Evolutionary conservation across 2,797 vertebrate genomes (phyloP).

Genomic region (Lerista edwardsae): DNA sequence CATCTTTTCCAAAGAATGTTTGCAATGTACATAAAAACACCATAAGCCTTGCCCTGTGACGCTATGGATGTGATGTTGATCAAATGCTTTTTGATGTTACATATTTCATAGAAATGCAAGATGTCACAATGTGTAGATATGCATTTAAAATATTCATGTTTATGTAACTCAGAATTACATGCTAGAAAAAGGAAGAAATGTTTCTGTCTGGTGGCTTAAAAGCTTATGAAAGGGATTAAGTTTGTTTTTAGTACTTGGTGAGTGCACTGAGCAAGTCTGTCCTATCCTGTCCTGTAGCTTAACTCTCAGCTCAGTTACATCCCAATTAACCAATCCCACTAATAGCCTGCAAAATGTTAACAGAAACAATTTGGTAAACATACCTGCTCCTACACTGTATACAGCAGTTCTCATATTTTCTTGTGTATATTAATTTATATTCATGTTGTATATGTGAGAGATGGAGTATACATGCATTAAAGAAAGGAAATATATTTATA

Average conservation of each 20-base stretch:
- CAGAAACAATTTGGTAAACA: neutral
- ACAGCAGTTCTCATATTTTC: neutral
- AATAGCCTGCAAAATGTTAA: slow-evolving; percentile 15
- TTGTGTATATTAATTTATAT: neutral
- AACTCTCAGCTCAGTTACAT: slow-evolving; percentile 35
- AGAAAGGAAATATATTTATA: neutral
- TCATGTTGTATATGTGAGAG: neutral
- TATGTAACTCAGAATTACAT: slow-evolving; percentile 45
- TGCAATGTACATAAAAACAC: neutral
- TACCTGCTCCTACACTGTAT: slow-evolving; percentile 3
- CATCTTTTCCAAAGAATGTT: neutral
- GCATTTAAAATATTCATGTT: neutral
- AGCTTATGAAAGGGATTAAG: slow-evolving; percentile 40
- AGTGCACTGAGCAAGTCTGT: neutral
- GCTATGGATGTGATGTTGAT: neutral
- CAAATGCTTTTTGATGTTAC: neutral
- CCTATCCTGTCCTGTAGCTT: slow-evolving; percentile 38
- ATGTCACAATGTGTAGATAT: slow-evolving; percentile 8
- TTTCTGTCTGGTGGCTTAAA: slow-evolving; percentile 45
- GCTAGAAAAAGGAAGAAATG: slow-evolving; percentile 35
- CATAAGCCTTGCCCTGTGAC: neutral
- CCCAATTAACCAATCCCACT: slow-evolving; percentile 24
- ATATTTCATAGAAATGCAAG: neutral
- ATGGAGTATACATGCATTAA: neutral
- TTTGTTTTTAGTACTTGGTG: slow-evolving; percentile 57